Evolutionary conservation across 2,888 invertebrate species (phyloP).

Genomic region (Sesia bembeciformis): DNA sequence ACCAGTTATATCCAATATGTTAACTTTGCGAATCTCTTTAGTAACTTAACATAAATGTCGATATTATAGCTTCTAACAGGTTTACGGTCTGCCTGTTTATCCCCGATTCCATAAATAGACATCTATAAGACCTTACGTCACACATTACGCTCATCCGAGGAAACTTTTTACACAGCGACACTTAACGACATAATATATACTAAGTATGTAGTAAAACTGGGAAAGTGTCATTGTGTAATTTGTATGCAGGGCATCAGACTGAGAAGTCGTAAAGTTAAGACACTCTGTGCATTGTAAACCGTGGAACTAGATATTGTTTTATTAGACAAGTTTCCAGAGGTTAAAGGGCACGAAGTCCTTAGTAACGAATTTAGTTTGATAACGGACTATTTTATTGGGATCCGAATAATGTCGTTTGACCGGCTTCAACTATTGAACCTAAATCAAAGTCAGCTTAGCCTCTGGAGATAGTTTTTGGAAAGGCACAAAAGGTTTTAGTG

Average conservation of each 20-base stretch:
- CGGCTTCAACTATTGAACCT: background rate
- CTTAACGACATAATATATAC: constrained; percentile 21
- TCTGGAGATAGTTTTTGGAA: background rate
- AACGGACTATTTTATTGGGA: background rate
- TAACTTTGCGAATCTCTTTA: no score
- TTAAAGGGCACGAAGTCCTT: background rate
- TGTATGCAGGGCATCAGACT: constrained; percentile 47
- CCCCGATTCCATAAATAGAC: no score
- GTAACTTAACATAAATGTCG: no score
- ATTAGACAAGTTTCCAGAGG: constrained; percentile 25
- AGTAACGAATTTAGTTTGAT: background rate
- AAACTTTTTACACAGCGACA: constrained; percentile 2
- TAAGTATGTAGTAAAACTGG: constrained; percentile 41
- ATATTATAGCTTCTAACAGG: no score
- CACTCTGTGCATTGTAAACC: constrained; percentile 50
- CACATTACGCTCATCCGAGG: constrained; percentile 8
- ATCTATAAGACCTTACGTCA: constrained; percentile 7
- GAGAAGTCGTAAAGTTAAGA: constrained; percentile 44
- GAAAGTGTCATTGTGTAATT: constrained; percentile 49
- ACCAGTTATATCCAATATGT: no score
- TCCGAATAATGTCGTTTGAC: background rate
- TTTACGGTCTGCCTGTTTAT: no score
- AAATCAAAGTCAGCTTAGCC: background rate
- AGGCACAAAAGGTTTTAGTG: no score
- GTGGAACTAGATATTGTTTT: constrained; percentile 32